Evolutionary conservation across 2,888 invertebrate genomes (phyloP), one percentile per base, ranked within the genome.

Genomic region (Allygus modestus): DNA sequence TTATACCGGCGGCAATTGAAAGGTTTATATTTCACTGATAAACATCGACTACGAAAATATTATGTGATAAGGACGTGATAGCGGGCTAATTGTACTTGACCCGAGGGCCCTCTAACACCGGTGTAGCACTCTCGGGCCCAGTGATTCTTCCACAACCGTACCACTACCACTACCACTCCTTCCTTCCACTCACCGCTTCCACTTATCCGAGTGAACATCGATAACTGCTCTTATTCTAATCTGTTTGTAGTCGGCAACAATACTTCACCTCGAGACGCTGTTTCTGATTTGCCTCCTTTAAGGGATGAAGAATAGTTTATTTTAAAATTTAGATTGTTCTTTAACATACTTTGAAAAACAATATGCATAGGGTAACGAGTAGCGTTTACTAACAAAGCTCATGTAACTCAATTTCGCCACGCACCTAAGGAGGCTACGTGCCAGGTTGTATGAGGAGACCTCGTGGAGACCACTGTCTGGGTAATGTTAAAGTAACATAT

Each of bases 1-100:
- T 91, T 91, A 90, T 71, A 54, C 84, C 69, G 58, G 43, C 81
- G 61, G 58, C 81, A 65, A 85, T 85, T 82, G 85, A 85, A 85
- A 85, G 85, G 85, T 85, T 85, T 85, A 82, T 85, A 83, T 85
- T 85, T 85, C 85, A 82, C 77, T 85, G 85, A 85, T 85, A 85
- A 85, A 85, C 85, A 85, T 85, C 85, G 82, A 58, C 82, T 82
- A 83, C 82, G 82, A 85, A 85, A 85, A 85, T 85, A 85, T 85
- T 85, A 82, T 85, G 82, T 75, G 85, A 85, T 85, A 85, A 85
- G 85, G 85, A 85, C 65, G 82, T 77, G 82, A 82, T 82, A 82
- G 65, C 75, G 69, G 77, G 61, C 79, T 85, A 85, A 85, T 85
- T 85, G 85, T 82, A 82, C 85, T 85, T 83, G 85, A 85, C 85